These are phyloP conservation scores for Labrus mixtus DNA, from an alignment of 2,113 vertebrate genomes.

Conservation along the genomic window DNA sequence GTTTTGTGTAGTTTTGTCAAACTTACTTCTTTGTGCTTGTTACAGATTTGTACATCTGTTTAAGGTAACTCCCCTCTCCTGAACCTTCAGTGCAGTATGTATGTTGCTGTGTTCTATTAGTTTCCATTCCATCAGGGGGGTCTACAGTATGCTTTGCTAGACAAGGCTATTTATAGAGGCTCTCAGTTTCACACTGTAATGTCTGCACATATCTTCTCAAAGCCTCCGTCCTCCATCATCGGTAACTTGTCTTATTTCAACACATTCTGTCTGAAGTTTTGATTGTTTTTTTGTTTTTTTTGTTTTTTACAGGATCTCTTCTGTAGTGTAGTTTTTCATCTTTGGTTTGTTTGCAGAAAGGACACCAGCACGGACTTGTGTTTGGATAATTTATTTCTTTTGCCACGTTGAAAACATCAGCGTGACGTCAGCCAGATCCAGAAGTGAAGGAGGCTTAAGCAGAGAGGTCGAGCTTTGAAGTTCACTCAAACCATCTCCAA, in stretches of 20 bases:
- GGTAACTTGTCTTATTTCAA: not conserved
- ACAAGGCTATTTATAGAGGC: constrained; percentile 66
- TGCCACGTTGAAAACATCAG: constrained; percentile 31
- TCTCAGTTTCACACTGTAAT: constrained; percentile 59
- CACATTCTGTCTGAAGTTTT: not conserved
- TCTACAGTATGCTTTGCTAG: constrained; percentile 33
- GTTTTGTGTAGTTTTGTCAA: not conserved
- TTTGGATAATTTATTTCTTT: constrained; percentile 59
- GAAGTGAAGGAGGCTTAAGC: constrained; percentile 11
- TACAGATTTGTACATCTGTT: not conserved
- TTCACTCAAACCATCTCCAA: constrained; percentile 30
- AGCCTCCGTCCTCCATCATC: not conserved
- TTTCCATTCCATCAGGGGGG: constrained; percentile 61
- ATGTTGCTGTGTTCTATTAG: constrained; percentile 6
- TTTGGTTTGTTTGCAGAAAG: constrained; percentile 28
- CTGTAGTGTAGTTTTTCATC: not conserved
- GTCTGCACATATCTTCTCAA: not conserved
- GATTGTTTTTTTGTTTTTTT: not conserved
- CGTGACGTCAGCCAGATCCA: constrained; percentile 44
- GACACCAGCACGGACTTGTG: constrained; percentile 17
- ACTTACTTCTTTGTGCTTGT: not conserved
- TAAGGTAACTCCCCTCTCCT: not conserved
- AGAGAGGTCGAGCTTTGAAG: constrained; percentile 13
- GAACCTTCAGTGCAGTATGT: constrained; percentile 2
- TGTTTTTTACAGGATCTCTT: not conserved